These are phyloP conservation scores for Lophius americanus DNA, from an alignment of 2,797 vertebrate genomes.

Conservation along the genomic window DNA sequence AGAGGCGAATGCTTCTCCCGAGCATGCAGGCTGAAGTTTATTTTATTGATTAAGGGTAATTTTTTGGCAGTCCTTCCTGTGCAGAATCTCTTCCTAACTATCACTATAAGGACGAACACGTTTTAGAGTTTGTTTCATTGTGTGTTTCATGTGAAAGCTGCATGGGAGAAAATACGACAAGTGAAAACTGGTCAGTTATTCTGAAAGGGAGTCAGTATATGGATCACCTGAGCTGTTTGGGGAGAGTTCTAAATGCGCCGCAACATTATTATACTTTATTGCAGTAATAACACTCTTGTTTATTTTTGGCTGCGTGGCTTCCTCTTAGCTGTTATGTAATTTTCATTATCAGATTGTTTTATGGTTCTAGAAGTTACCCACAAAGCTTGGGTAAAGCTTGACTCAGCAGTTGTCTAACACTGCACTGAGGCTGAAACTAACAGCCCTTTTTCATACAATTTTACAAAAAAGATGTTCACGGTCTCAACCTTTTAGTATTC, in stretches of 20 bases:
- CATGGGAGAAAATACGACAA: background rate
- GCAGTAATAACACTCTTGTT: slow-evolving; percentile 30
- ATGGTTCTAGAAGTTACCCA: slow-evolving; percentile 27
- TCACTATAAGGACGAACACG: slow-evolving; percentile 16
- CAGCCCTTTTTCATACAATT: background rate
- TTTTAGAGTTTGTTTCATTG: slow-evolving; percentile 22
- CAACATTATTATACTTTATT: slow-evolving; percentile 22
- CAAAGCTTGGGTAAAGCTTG: slow-evolving; percentile 4
- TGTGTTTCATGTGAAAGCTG: slow-evolving; percentile 14
- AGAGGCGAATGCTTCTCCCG: slow-evolving; percentile 18
- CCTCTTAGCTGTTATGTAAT: slow-evolving; percentile 15
- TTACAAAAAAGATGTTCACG: background rate
- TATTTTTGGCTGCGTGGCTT: slow-evolving; percentile 11
- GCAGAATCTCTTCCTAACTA: slow-evolving; percentile 5
- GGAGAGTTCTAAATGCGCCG: slow-evolving; percentile 12
- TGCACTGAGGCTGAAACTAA: background rate
- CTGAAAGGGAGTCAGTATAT: slow-evolving; percentile 6
- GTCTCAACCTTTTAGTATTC: background rate
- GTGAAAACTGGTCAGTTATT: slow-evolving; percentile 26
- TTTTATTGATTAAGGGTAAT: slow-evolving; percentile 30
- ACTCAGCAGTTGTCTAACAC: slow-evolving; percentile 10
- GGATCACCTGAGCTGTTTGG: slow-evolving; percentile 14
- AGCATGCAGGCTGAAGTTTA: slow-evolving; percentile 16
- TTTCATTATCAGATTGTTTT: slow-evolving; percentile 33
- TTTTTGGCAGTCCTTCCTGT: slow-evolving; percentile 26